A percentile compares a stretch with the other conserved stretches of the same genome.
These are phyloP conservation scores for Calliopum simillimum DNA, from an alignment of 2,888 invertebrate genomes.

Conservation along the genomic window DNA sequence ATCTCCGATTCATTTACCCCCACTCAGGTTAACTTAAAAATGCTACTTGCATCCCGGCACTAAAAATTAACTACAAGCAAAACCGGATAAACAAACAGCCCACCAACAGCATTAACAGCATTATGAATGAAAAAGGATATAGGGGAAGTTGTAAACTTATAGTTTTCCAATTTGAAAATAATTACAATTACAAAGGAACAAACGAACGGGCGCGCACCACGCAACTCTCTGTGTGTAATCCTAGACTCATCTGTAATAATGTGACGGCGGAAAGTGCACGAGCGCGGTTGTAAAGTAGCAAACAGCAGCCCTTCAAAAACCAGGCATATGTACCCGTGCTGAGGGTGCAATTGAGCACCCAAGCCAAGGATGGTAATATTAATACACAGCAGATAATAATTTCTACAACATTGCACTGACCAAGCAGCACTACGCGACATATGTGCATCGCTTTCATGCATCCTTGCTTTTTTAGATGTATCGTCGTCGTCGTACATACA, in stretches of 20 bases:
- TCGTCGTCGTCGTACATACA: background rate
- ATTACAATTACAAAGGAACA: conserved; percentile 28
- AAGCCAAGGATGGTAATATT: background rate
- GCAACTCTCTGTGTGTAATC: conserved; percentile 32
- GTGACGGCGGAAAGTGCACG: background rate
- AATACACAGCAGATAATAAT: conserved; percentile 12
- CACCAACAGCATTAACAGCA: conserved; percentile 11
- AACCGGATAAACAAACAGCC: conserved; percentile 28
- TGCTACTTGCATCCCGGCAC: conserved; percentile 5
- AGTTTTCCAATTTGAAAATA: conserved; percentile 36
- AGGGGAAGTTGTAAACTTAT: conserved; percentile 20
- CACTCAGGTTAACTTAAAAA: background rate
- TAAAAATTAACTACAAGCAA: conserved; percentile 6
- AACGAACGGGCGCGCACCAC: background rate
- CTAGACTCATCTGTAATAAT: conserved; percentile 37
- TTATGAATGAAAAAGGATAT: background rate
- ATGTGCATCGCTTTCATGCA: conserved; percentile 21
- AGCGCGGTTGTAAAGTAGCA: too few species aligned
- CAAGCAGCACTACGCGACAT: conserved; percentile 14
- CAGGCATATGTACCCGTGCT: background rate
- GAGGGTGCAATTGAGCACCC: conserved; percentile 1
- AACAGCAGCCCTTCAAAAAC: too few species aligned
- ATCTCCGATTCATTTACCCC: too few species aligned
- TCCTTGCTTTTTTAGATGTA: background rate
- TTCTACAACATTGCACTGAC: background rate